Base-by-base conservation (phyloP, 2,113 vertebrate genomes). In the rabbit (Oryctolagus cuniculus) region DNA sequence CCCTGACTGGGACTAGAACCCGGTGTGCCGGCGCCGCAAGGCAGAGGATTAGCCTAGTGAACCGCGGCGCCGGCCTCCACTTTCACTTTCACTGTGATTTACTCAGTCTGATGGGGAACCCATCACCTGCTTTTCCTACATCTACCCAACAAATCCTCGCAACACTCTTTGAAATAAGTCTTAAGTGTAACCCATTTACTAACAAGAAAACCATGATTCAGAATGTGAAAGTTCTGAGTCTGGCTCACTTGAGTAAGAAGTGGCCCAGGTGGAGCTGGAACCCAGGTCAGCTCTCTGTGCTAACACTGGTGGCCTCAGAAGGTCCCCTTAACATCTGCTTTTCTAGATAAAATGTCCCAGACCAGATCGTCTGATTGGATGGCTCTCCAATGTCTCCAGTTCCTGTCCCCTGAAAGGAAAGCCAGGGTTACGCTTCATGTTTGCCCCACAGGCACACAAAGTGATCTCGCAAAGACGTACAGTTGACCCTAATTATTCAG, bases 281-380 rank as follows among this genome's bases (percentile, higher is more conserved):
- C 11, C 49, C 38, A 31, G 55, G 8, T 51, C 29, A n/a, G 21
- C 8, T 12, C 74, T n/a, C 19, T 19, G 17, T 24, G 34, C 69
- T 77, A 16, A 51, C n/a, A 79, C 21, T 15, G 34, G 24, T 1
- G 4, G 21, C 12, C 21, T 31, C 1, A 8, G 53, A 93, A 80
- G 10, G 9, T 16, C 10, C 6, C n/a, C 16, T 21, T 17, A 31
- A 19, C 25, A 25, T 17, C 73, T 58, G 36, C 63, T 89, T 53
- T 94, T 89, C 64, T 36, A 74, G 70, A 17, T 31, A 63, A 87
- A 89, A 64, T 49, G 29, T 66, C 21, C 66, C 66, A 24, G 64
- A 31, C 10, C 64, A 55, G 77, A 16, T 5, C 3, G 19, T 31
- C 29, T 66, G n/a, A 16, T 29, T 11, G 9, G 27, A 27, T 9